These are phyloP conservation scores for Marasmarcha lunaedactyla DNA, from an alignment of 2,888 invertebrate genomes.

Conservation along the genomic window DNA sequence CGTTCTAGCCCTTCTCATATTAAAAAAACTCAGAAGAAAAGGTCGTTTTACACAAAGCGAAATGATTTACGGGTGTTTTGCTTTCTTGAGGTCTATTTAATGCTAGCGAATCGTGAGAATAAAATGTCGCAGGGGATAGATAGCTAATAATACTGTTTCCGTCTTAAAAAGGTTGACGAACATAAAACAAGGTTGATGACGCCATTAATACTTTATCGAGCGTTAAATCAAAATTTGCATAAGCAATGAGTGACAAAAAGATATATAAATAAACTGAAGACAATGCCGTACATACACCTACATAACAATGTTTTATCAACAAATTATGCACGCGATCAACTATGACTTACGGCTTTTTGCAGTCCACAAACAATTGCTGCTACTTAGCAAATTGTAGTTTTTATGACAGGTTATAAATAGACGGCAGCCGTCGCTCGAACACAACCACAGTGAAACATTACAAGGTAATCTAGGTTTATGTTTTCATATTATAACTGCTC, in stretches of 20 bases:
- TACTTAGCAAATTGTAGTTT: slow-evolving; percentile 3
- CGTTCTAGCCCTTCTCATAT: slow-evolving; percentile 61
- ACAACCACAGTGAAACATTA: background rate
- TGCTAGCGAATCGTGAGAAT: slow-evolving; percentile 60
- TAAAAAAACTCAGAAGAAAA: slow-evolving; percentile 55
- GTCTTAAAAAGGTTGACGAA: too few species aligned
- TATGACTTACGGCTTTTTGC: slow-evolving; percentile 3
- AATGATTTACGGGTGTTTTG: slow-evolving; percentile 61
- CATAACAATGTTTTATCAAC: slow-evolving; percentile 1
- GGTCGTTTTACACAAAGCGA: slow-evolving; percentile 47
- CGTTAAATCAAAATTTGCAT: too few species aligned
- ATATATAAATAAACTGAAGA: background rate
- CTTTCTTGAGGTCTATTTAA: slow-evolving; percentile 57
- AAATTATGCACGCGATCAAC: slow-evolving; percentile 4
- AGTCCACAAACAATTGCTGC: background rate
- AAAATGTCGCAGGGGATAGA: too few species aligned
- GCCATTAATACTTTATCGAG: too few species aligned
- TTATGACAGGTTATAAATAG: background rate
- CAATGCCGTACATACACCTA: slow-evolving; percentile 1
- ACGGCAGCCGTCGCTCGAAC: too few species aligned
- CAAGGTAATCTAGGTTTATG: background rate
- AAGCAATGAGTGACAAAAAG: too few species aligned
- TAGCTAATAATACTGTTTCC: too few species aligned
- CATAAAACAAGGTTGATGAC: too few species aligned
- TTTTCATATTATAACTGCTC: too few species aligned